Evolutionary conservation across 2,797 vertebrate species (phyloP).

Genomic region (Smutsia temminckii): DNA sequence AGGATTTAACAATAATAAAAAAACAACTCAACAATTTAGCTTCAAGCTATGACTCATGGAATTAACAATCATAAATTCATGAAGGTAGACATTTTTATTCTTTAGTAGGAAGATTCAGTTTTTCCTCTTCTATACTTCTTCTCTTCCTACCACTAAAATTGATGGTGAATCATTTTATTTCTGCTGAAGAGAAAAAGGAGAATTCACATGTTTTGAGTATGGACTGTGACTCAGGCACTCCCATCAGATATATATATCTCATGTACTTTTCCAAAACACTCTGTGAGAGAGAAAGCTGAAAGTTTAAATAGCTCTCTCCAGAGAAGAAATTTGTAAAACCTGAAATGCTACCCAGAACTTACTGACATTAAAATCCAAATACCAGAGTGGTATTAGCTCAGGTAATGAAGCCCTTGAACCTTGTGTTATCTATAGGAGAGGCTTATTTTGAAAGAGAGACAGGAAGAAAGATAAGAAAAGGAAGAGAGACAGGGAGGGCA

Average conservation of each 20-base stretch:
- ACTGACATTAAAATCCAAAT: background rate
- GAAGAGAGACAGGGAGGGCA: background rate
- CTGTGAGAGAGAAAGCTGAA: background rate
- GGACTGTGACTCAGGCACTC: background rate
- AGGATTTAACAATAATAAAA: background rate
- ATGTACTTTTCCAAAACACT: background rate
- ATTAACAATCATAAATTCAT: slow-evolving; percentile 46
- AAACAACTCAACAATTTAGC: background rate
- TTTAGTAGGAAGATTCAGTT: slow-evolving; percentile 1
- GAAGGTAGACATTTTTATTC: slow-evolving; percentile 14
- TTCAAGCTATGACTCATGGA: slow-evolving; percentile 2
- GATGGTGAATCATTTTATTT: slow-evolving; percentile 1
- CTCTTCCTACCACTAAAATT: background rate
- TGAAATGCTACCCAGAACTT: background rate
- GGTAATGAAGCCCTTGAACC: background rate
- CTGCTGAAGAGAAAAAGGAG: background rate
- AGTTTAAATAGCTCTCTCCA: background rate
- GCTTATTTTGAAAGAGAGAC: background rate
- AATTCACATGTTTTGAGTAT: background rate
- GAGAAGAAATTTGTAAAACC: background rate
- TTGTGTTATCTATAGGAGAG: background rate
- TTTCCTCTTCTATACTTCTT: background rate
- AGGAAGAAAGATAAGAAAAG: background rate
- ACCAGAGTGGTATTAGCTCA: background rate
- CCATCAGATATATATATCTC: background rate